Evolutionary conservation across 2,797 vertebrate species (phyloP).

Genomic region (Graptemys geographica): DNA sequence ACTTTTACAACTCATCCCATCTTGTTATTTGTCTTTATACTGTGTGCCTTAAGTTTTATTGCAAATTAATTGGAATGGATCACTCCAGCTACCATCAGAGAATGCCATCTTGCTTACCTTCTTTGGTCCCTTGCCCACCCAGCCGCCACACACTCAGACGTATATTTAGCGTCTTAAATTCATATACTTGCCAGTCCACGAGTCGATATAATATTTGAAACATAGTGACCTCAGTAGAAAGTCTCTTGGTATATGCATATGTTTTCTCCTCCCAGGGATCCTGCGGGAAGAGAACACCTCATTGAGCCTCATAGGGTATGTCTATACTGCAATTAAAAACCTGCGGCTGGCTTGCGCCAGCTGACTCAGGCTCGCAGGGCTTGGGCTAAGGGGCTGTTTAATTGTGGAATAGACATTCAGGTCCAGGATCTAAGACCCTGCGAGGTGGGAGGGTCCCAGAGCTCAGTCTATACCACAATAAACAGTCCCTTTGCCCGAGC

Average conservation of each 20-base stretch:
- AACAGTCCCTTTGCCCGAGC: not conserved
- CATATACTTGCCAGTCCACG: not conserved
- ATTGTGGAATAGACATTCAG: not conserved
- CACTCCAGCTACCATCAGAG: not conserved
- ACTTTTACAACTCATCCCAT: not conserved
- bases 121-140: not conserved
- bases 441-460: not conserved
- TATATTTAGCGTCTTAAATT: not conserved
- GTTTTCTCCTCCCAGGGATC: not conserved
- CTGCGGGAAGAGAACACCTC: not conserved
- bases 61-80: not conserved
- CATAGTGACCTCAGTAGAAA: not conserved
- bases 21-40: not conserved
- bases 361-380: not conserved
- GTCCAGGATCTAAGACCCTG: not conserved
- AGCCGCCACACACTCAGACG: not conserved
- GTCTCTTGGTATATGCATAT: not conserved
- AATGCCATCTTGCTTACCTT: not conserved
- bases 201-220: not conserved
- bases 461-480: not conserved
- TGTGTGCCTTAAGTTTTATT: not conserved
- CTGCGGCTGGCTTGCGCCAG: not conserved
- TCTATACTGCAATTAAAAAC: not conserved
- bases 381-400: not conserved
- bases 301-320: not conserved